Conservation (phyloP, 2,797 vertebrate species). For the Sebastiscus albofasciatus region DNA sequence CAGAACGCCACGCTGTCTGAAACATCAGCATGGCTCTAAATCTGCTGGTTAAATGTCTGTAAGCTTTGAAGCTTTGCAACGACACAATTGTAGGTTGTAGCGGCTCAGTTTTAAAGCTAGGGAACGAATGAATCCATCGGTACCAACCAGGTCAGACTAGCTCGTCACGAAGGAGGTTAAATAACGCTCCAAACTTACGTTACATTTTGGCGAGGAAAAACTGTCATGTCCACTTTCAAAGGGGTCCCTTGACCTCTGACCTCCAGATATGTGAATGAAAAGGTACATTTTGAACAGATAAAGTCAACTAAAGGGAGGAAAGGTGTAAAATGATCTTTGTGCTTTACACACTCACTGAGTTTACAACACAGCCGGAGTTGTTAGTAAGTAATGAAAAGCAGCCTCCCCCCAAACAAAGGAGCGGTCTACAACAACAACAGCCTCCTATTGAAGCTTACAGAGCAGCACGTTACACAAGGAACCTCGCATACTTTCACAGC, state of each 20-base stretch:
- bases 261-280: too few species aligned
- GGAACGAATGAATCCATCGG: too few species aligned
- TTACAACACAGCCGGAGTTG: constrained; percentile 1
- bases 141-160: too few species aligned
- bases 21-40: constrained; percentile 9
- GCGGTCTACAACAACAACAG: constrained; percentile 32
- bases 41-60: neutral
- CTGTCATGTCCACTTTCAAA: too few species aligned
- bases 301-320: neutral
- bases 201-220: too few species aligned
- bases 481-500: constrained; percentile 45
- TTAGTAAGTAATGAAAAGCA: constrained; percentile 15
- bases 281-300: too few species aligned
- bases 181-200: too few species aligned
- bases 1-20: neutral
- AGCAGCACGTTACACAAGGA: constrained; percentile 34
- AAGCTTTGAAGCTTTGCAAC: neutral
- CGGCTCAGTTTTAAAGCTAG: too few species aligned
- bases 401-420: constrained; percentile 29
- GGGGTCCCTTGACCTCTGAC: too few species aligned
- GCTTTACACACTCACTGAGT: neutral
- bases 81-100: neutral
- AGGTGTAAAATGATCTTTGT: neutral
- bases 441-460: constrained; percentile 30
- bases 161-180: too few species aligned